Evolutionary conservation across 2,888 invertebrate species (phyloP), one percentile per base, ranked within the genome.

Genomic region (Orthosia gothica): DNA sequence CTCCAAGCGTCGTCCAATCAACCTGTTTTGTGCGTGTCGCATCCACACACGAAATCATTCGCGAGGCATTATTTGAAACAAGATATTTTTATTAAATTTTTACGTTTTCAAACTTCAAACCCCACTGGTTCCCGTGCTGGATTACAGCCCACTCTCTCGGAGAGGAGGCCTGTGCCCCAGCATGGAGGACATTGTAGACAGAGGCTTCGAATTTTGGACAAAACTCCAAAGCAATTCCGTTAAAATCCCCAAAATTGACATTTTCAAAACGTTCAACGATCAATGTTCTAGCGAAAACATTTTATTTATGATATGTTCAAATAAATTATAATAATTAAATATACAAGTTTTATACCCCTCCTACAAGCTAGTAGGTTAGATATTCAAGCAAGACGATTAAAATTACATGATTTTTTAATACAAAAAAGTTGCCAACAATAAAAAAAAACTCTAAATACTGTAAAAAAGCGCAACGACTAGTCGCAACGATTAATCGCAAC

Each of bases 321-420:
- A 82, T 79, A 68, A 82, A 82, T 79, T 79, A 82, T 69, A 79
- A 79, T 20, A 80, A 80, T 76, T 57, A 75, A 80, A 81, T 80
- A 72, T 81, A 81, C 81, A 71, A 63, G 26, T 20, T 59, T 54
- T 18, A 32, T 23, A 74, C 23, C n/a, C 3, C 11, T 2, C 67
- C 74, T 62, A 70, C 78, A 47, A 1, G 0, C 23, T 13, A 26
- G 68, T 64, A 81, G 66, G 67, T 11, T 26, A 32, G 20, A 55
- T 15, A 32, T 12, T 12, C 12, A 76, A 80, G 52, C 67, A 32
- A 75, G 59, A 20, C 49, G 45, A 74, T 63, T 76, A 69, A 80
- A 67, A 80, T 80, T 77, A 81, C 71, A 72, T 54, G 20, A 26
- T 64, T 70, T 32, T 54, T 70, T 32, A 65, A 80, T 71, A 68